Evolutionary conservation across 37 sponge, comb jelly and placozoan species (phyloP), one percentile per base, ranked within the genome.

Genomic region (Lycopodina hypogea): DNA sequence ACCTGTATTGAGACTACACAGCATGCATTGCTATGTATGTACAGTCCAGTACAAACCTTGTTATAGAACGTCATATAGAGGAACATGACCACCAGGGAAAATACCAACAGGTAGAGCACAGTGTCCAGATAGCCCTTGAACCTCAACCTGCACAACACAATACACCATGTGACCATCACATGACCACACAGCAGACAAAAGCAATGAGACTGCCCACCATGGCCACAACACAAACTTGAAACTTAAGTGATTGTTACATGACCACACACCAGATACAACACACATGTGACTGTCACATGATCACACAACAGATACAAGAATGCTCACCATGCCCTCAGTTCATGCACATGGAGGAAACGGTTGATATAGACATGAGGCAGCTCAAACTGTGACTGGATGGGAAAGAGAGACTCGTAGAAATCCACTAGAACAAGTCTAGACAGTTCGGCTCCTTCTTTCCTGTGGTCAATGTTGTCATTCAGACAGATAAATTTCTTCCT

Each of bases 401-500:
- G 99, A 36, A 89, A 93, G 42, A 96, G 36, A 28, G 96, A 82
- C 82, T 96, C 92, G 38, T 91, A 96, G 72, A 96, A 96, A 32
- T 99, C 99, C 34, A 79, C 34, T 45, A 97, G 42, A 17, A 95
- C 48, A 52, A 90, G 68, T 40, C 83, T 85, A 40, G 91, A 84
- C 76, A 93, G 19, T 6, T 84, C 71, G 0, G 93, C 95, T 15
- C 78, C 80, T 50, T 87, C 89, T n/a, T 84, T 78, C 24, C 68
- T 37, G 65, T 99, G 99, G 71, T 99, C 79, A 56, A 99, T 93
- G 70, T 99, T 96, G 78, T 99, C 99, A 65, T 99, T 99, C 63
- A 99, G 71, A 51, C 99, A 99, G 36, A 99, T 96, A 79, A 99
- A 99, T 80, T 99, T 99, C 84, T 84, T 84, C 34, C 55, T 69